phyloP scores from a whole-genome alignment of 2,797 vertebrate species.

The Leuciscus waleckii region DNA sequence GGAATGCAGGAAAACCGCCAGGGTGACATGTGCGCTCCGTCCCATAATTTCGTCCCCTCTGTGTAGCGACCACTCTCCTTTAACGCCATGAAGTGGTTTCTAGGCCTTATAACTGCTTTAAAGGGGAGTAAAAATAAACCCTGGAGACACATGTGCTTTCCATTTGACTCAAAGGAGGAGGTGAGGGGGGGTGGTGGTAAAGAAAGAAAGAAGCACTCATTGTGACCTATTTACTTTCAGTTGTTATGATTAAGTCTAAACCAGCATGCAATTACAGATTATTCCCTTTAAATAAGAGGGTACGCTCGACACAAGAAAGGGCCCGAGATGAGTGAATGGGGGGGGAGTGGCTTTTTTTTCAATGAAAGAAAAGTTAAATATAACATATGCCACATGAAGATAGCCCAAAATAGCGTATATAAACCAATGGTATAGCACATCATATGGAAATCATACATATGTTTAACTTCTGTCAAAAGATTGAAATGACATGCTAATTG shows the following conservation, averaged over 20 bases:
- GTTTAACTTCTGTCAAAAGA: constrained; percentile 37
- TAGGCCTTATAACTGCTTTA: constrained; percentile 58
- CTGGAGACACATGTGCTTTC: constrained; percentile 68
- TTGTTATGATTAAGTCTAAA: constrained; percentile 74
- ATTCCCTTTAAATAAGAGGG: constrained; percentile 73
- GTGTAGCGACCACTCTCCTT: constrained; percentile 62
- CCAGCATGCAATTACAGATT: constrained; percentile 71
- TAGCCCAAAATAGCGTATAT: constrained; percentile 65
- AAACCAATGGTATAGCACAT: constrained; percentile 49
- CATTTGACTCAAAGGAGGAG: constrained; percentile 57
- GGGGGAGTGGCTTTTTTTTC: constrained; percentile 37
- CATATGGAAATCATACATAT: constrained; percentile 21
- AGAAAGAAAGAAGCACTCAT: constrained; percentile 59
- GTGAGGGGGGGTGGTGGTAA: constrained; percentile 39
- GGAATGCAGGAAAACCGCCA: constrained; percentile 43
- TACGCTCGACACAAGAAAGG: constrained; percentile 57
- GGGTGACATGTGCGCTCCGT: constrained; percentile 48
- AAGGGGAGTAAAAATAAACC: constrained; percentile 69
- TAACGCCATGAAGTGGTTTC: constrained; percentile 66
- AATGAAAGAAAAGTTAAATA: constrained; percentile 70
- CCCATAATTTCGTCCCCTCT: constrained; percentile 52
- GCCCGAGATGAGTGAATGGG: constrained; percentile 23
- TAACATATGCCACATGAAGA: constrained; percentile 72
- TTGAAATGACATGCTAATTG: constrained; percentile 21
- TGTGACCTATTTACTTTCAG: constrained; percentile 71